Percentiles rank a stretch among this genome's conserved stretches.
Evolutionary conservation across 2,888 invertebrate genomes (phyloP).

Genomic region (Hipparchia sbordonii): DNA sequence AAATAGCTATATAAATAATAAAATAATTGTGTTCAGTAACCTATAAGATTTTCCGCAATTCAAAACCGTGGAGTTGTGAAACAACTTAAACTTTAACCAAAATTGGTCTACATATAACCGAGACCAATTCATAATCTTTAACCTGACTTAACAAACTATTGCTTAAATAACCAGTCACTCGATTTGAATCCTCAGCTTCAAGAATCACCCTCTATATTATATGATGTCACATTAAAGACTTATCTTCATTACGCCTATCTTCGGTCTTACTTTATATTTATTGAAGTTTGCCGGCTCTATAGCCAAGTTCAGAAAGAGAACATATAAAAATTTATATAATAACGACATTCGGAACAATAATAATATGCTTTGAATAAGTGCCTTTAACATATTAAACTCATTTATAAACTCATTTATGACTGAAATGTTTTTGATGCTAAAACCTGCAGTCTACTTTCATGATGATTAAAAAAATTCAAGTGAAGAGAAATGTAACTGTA

Average conservation of each 20-base stretch:
- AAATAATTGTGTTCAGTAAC: not conserved
- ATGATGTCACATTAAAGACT: too few relatives aligned
- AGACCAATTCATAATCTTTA: too few relatives aligned
- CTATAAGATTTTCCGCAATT: too few relatives aligned
- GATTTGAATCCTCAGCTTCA: too few relatives aligned
- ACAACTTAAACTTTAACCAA: not conserved
- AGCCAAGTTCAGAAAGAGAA: slow-evolving; percentile 2
- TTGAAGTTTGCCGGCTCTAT: slow-evolving; percentile 8
- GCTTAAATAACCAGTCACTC: too few relatives aligned
- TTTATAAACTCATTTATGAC: not conserved
- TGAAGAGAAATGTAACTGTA: too few relatives aligned
- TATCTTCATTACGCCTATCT: slow-evolving; percentile 1
- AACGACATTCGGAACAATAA: not conserved
- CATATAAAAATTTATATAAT: not conserved
- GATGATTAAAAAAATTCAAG: too few relatives aligned
- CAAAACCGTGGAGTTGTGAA: too few relatives aligned
- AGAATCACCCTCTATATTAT: too few relatives aligned
- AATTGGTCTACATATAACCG: too few relatives aligned
- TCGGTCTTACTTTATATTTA: slow-evolving; percentile 12
- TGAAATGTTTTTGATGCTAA: not conserved
- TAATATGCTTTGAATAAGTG: not conserved
- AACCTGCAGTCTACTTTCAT: too few relatives aligned
- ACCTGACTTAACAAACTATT: too few relatives aligned
- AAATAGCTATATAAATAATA: not conserved
- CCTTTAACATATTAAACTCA: not conserved